A percentile compares a stretch with the other conserved stretches of the same genome.
Evolutionary conservation across 2,888 invertebrate species (phyloP).

Genomic region (Mactromeris polynyma): DNA sequence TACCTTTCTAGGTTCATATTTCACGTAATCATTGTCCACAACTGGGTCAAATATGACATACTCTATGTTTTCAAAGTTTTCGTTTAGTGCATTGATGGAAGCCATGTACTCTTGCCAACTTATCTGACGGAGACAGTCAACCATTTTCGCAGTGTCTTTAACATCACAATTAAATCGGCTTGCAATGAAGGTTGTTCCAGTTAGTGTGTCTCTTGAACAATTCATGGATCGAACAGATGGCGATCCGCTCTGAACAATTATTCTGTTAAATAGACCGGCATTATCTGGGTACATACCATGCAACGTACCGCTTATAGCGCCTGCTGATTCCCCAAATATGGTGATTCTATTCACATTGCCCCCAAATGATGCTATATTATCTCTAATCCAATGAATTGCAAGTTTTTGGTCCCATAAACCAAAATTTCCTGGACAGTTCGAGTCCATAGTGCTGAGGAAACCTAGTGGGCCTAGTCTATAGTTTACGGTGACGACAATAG

Average conservation of each 20-base stretch:
- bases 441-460: slow-evolving; percentile 94
- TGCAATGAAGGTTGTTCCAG: slow-evolving; percentile 1
- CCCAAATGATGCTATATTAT: slow-evolving; percentile 90
- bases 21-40: slow-evolving; percentile 95
- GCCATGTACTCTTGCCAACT: slow-evolving; percentile 15
- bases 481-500: slow-evolving; percentile 96
- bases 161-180: not conserved
- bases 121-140: slow-evolving; percentile 27
- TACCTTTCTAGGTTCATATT: slow-evolving; percentile 94
- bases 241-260: slow-evolving; percentile 78
- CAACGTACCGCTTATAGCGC: slow-evolving; percentile 68
- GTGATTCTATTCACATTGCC: slow-evolving; percentile 79
- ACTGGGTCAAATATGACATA: slow-evolving; percentile 94
- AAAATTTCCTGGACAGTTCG: slow-evolving; percentile 95
- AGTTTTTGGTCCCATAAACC: slow-evolving; percentile 97
- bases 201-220: slow-evolving; percentile 48
- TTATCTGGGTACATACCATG: slow-evolving; percentile 77
- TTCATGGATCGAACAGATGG: slow-evolving; percentile 71
- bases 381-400: slow-evolving; percentile 96
- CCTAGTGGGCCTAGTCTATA: slow-evolving; percentile 97
- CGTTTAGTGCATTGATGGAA: not conserved
- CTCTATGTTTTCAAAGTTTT: slow-evolving; percentile 19
- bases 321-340: slow-evolving; percentile 81
- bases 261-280: slow-evolving; percentile 72
- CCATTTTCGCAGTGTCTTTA: not conserved